Evolutionary conservation across 2,113 vertebrate genomes (phyloP), one percentile per base, ranked within the genome.

Genomic region (Laticauda laticaudata): DNA sequence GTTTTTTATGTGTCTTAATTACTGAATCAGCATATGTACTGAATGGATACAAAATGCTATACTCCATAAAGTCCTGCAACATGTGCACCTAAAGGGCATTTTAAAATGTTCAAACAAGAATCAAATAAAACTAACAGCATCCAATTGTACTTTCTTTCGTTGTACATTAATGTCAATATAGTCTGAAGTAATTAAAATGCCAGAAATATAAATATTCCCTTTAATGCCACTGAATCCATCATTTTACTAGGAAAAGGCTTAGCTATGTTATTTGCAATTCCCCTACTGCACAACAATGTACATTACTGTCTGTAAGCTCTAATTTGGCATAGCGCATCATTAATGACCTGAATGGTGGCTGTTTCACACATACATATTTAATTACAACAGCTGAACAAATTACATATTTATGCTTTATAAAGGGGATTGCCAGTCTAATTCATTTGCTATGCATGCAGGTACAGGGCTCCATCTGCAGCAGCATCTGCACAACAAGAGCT

Each of bases 361-460:
- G 98, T 98, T 98, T 98, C 98, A 98, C 98, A 98, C 98, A 98
- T 99, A 98, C 98, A 99, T 99, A 99, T 99, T 99, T 99, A 98
- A 99, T 99, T 98, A 98, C 98, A 98, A 98, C 99, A 99, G 99
- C 98, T 99, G 99, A 99, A 98, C 98, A 99, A 98, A 99, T 99
- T 98, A 99, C 98, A 99, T 99, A 99, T 99, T 99, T 99, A 99
- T 99, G 99, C 98, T 98, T 99, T 98, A 98, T 98, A 98, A 98
- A 98, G 98, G 97, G 98, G 98, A 98, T 97, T 98, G 98, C 98
- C 98, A 97, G 98, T 98, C 98, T 98, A 97, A 98, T 98, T 98
- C 98, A 99, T 99, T 98, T 98, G 98, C 98, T 97, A 99, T 98
- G 98, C 98, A 98, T 98, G 98, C 98, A 99, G 99, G 99, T 99